These are phyloP conservation scores for Xanthia icteritia DNA, from an alignment of 2,888 invertebrate species.

Conservation along the genomic window DNA sequence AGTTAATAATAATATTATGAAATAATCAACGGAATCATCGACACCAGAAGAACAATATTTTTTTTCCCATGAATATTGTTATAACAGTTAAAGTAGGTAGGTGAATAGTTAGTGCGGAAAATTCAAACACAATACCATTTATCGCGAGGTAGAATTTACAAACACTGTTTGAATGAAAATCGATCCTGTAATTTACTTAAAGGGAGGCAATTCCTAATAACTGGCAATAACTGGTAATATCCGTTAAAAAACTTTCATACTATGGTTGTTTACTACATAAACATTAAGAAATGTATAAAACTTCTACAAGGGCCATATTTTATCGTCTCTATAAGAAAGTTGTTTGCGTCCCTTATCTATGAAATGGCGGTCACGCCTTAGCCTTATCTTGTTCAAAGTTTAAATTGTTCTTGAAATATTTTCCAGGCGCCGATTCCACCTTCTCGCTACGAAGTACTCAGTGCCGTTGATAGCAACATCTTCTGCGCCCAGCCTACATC, in stretches of 20 bases:
- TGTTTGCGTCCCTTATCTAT: conserved; percentile 57
- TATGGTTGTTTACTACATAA: neutral
- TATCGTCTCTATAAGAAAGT: conserved; percentile 47
- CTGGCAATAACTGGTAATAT: neutral
- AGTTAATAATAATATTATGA: neutral
- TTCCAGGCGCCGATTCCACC: conserved; percentile 72
- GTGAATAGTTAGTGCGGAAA: neutral
- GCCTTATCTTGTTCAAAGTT: conserved; percentile 43
- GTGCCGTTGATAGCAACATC: conserved; percentile 74
- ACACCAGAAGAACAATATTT: neutral
- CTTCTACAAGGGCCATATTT: conserved; percentile 38
- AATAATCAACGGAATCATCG: neutral
- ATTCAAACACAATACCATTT: conserved; percentile 25
- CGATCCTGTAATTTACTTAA: neutral
- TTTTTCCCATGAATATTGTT: neutral
- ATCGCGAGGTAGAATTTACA: conserved; percentile 27
- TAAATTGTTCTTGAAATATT: conserved; percentile 40
- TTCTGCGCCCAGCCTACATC: conserved; percentile 81
- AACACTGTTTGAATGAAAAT: conserved; percentile 30
- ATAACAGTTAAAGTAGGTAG: neutral
- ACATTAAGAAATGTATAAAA: conserved; percentile 34
- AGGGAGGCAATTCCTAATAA: neutral
- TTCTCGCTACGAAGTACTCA: conserved; percentile 65
- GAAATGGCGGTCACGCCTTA: conserved; percentile 28
- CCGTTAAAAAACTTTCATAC: neutral